phyloP scores from a whole-genome alignment of 92 coral and sea anemone genomes.

The Hydrozoanthus gracilis region DNA sequence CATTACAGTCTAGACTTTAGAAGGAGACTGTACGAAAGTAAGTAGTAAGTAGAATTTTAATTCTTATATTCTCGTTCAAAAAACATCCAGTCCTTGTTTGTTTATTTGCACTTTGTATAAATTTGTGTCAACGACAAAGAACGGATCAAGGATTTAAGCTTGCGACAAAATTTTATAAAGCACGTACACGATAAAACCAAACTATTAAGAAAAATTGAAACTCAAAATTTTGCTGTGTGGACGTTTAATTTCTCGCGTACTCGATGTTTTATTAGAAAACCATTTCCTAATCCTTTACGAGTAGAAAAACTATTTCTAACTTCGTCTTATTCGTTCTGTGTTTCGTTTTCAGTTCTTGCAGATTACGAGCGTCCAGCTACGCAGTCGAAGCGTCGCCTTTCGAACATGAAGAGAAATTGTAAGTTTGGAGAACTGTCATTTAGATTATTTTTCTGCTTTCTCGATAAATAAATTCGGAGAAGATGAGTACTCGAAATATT shows the following conservation, averaged over 20 bases:
- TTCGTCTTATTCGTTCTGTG: neutral
- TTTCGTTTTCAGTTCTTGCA: neutral
- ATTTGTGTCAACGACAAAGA: no score
- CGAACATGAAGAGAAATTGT: conserved; percentile 7
- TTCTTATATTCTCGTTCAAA: neutral
- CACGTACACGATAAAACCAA: no score
- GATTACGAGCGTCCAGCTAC: neutral
- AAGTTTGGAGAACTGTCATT: neutral
- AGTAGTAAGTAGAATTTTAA: neutral
- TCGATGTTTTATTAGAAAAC: no score
- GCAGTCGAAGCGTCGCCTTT: neutral
- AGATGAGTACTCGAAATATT: neutral
- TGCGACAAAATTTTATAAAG: no score
- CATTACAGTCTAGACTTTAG: neutral
- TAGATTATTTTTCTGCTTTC: neutral
- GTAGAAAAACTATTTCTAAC: no score
- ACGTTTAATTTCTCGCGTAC: neutral
- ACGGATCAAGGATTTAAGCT: no score
- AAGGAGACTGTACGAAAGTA: neutral
- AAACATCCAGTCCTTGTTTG: neutral
- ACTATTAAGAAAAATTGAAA: no score
- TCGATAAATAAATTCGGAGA: neutral
- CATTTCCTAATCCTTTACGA: no score
- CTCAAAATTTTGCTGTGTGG: no score
- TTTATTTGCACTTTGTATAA: no score